Evolutionary conservation across 2,113 vertebrate species (phyloP).

Genomic region (Istiophorus platypterus): DNA sequence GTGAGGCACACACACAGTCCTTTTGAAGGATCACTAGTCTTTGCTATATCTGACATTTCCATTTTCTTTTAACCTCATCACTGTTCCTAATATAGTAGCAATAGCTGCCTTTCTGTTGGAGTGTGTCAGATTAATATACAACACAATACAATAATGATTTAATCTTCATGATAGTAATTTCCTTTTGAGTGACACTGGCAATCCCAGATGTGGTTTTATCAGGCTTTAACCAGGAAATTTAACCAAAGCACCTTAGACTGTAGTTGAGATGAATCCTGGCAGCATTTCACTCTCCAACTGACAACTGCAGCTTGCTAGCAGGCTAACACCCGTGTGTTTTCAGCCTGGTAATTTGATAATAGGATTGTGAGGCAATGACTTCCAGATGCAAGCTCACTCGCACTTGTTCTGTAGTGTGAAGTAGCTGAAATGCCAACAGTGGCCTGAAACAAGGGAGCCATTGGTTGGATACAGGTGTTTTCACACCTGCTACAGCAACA

Average conservation of each 20-base stretch:
- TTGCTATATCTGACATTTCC: too few species aligned
- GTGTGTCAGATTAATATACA: not conserved
- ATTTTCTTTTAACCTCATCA: not conserved
- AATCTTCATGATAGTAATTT: not conserved
- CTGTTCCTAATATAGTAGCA: too few species aligned
- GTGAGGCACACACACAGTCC: too few species aligned
- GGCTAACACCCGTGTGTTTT: constrained; percentile 39
- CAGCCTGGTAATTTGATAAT: constrained; percentile 76
- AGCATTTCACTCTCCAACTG: constrained; percentile 15
- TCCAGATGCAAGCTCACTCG: constrained; percentile 67
- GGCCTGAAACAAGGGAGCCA: constrained; percentile 15
- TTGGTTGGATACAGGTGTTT: constrained; percentile 34
- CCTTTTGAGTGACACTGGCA: not conserved
- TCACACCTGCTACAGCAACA: constrained; percentile 32
- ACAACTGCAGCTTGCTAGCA: constrained; percentile 11
- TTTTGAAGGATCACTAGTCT: too few species aligned
- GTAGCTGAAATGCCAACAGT: constrained; percentile 6
- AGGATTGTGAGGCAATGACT: constrained; percentile 62
- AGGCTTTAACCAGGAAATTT: not conserved
- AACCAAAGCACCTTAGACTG: not conserved
- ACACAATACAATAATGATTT: not conserved
- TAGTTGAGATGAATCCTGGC: constrained; percentile 3
- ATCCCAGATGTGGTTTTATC: not conserved
- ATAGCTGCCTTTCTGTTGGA: too few species aligned
- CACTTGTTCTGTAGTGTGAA: constrained; percentile 21